Base-by-base conservation (phyloP, 92 coral and sea anemone species). In the Zoanthus sociatus region DNA sequence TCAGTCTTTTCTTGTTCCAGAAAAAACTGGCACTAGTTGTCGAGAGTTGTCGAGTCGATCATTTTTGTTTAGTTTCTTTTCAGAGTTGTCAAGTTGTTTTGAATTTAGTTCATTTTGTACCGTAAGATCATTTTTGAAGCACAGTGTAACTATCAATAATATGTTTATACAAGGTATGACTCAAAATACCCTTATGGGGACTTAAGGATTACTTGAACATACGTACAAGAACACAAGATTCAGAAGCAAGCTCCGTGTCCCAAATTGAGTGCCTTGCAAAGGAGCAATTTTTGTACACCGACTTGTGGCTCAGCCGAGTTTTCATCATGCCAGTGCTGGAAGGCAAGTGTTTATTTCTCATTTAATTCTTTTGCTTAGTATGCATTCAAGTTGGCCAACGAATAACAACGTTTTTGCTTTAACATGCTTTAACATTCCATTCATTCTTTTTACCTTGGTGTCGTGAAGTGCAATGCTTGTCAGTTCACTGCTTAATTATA, bases 401-500 rank as follows among this genome's bases (percentile, higher is more conserved):
- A 12, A 30, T 30, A 26, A n/a, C 8, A 11, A 55, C 9, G 3
- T 32, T 16, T 58, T 8, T 21, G 46, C 74, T 9, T 1, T 55
- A 64, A 79, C 84, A 79, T 79, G 20, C 74, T 9, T 1, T 55
- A 64, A 79, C 84, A 79, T 79, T 79, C 84, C 84, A 79, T 44
- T 21, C 73, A 79, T 79, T 64, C 73, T 64, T 60, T 21, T 79
- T 46, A 0, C 32, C 42, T 45, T 6, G 30, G 79, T 47, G 32
- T 76, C 32, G 63, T 48, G 14, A 21, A 14, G 66, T 58, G 66
- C 66, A 58, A 2, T 9, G n/a, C 2, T 15, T 13, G 11, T 58
- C 18, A 13, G 14, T 7, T 16, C 26, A 61, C 16, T 30, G 21
- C 21, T 61, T 8, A 6, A n/a, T 17, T 1, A 18, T 4, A 8